phyloP scores from a whole-genome alignment of 2,797 vertebrate genomes.

The Esox lucius region DNA sequence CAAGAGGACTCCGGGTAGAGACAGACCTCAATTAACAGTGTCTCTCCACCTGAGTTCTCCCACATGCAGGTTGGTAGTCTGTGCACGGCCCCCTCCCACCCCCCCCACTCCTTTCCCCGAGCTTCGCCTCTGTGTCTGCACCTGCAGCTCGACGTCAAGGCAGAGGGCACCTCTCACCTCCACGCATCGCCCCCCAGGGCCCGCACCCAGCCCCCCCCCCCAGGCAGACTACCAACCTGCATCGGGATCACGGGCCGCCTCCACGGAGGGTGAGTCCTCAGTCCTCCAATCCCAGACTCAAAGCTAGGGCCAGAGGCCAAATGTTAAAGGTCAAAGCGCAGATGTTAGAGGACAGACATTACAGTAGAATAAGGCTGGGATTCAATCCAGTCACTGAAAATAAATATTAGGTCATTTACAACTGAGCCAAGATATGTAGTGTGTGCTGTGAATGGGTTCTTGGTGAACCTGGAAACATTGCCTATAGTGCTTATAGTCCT shows the following conservation, averaged over 20 bases:
- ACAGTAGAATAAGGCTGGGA: not conserved
- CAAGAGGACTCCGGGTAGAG: slow-evolving; percentile 12
- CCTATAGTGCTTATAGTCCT: no score
- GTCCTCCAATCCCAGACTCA: slow-evolving; percentile 53
- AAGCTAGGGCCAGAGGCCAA: slow-evolving; percentile 63
- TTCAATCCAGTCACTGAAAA: no score
- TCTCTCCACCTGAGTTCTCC: slow-evolving; percentile 81
- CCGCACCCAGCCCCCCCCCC: slow-evolving; percentile 56
- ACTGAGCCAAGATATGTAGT: no score
- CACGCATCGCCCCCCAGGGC: slow-evolving; percentile 69
- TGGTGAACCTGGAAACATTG: no score
- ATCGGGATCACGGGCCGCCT: slow-evolving; percentile 72
- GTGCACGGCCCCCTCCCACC: slow-evolving; percentile 56
- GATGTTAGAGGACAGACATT: not conserved
- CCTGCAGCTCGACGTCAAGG: slow-evolving; percentile 71
- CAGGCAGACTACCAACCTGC: slow-evolving; percentile 83
- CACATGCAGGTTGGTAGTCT: slow-evolving; percentile 85
- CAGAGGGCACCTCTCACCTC: slow-evolving; percentile 75
- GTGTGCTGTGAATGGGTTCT: no score
- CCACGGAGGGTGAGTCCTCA: slow-evolving; percentile 78
- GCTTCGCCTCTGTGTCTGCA: not conserved
- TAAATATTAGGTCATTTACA: no score
- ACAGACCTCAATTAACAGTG: slow-evolving; percentile 64
- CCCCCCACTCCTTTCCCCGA: slow-evolving; percentile 11
- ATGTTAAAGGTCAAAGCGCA: slow-evolving; percentile 46